Evolutionary conservation across 2,888 invertebrate genomes (phyloP).

Genomic region (Dione vanillae): DNA sequence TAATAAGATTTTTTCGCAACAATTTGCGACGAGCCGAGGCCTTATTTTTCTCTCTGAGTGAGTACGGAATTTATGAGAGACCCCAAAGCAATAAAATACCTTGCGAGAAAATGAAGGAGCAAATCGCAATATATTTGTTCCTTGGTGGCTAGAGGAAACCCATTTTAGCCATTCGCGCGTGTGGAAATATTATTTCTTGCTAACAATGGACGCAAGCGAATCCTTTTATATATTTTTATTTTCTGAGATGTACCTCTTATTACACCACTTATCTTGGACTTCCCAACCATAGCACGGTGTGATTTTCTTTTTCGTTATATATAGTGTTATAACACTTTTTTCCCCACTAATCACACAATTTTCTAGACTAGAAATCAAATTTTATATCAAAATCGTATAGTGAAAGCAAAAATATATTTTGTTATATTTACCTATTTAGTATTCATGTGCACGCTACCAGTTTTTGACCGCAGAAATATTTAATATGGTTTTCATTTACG

Average conservation of each 20-base stretch:
- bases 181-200: slow-evolving; percentile 62
- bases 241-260: slow-evolving; percentile 41
- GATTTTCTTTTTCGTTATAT: not conserved
- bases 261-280: slow-evolving; percentile 34
- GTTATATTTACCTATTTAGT: not conserved
- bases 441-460: not conserved
- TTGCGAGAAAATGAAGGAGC: slow-evolving; percentile 83
- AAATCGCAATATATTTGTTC: slow-evolving; percentile 83
- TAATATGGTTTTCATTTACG: slow-evolving; percentile 14
- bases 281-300: slow-evolving; percentile 21
- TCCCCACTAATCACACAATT: too few relatives aligned
- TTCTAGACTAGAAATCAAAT: not conserved
- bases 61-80: slow-evolving; percentile 81
- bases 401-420: not conserved
- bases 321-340: too few relatives aligned
- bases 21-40: slow-evolving; percentile 72
- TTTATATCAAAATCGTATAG: not conserved
- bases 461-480: not conserved
- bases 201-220: slow-evolving; percentile 46
- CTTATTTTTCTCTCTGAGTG: slow-evolving; percentile 81
- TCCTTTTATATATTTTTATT: slow-evolving; percentile 44
- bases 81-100: slow-evolving; percentile 83
- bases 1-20: slow-evolving; percentile 76
- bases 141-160: slow-evolving; percentile 75
- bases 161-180: slow-evolving; percentile 74